phyloP scores from a whole-genome alignment of 2,113 vertebrate genomes.

The Rhineura floridana region DNA sequence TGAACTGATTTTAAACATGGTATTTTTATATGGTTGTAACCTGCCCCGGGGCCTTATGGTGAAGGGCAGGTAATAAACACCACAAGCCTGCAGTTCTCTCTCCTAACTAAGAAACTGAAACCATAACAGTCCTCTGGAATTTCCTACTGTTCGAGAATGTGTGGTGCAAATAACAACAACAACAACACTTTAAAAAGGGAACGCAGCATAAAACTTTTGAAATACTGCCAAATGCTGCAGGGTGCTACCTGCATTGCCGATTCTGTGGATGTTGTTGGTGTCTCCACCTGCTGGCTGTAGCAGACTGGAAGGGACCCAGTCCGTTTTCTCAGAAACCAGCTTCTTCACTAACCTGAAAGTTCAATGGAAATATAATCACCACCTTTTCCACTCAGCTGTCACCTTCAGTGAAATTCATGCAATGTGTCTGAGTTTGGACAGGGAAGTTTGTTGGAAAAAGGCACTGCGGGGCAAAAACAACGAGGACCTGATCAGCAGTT shows the following conservation, averaged over 20 bases:
- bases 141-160: neutral
- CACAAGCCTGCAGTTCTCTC: neutral
- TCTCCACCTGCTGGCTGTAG: constrained; percentile 80
- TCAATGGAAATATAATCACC: neutral
- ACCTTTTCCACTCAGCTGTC: neutral
- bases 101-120: neutral
- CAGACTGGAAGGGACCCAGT: constrained; percentile 82
- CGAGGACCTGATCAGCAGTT: neutral
- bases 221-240: neutral
- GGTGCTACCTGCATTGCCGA: constrained; percentile 79
- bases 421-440: neutral
- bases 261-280: constrained; percentile 69
- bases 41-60: too few species aligned
- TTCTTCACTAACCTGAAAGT: constrained; percentile 87
- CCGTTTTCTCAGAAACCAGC: constrained; percentile 82
- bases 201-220: neutral
- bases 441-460: neutral
- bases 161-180: too few species aligned
- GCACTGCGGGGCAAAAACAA: neutral
- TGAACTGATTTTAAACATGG: too few species aligned
- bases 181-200: neutral
- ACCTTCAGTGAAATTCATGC: neutral
- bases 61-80: neutral
- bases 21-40: too few species aligned
- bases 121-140: neutral